These are phyloP conservation scores for Gallinago jamesoni DNA, from an alignment of 2,113 vertebrate genomes.

Conservation along the genomic window DNA sequence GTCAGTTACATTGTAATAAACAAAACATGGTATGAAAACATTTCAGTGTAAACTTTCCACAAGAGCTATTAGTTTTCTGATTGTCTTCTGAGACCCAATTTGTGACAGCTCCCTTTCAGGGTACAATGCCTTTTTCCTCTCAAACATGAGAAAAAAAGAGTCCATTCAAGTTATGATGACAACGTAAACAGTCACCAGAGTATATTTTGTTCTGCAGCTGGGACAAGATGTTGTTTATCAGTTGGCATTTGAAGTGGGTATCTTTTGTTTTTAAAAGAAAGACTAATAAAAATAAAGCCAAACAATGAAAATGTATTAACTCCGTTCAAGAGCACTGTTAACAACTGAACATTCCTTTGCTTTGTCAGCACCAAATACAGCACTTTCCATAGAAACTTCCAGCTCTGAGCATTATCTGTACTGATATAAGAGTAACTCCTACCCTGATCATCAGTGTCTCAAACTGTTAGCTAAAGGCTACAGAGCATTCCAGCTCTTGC, in stretches of 20 bases:
- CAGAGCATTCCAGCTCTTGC: neutral
- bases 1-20: neutral
- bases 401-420: neutral
- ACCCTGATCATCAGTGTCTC: accelerated
- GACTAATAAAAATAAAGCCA: neutral
- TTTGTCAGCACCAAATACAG: neutral
- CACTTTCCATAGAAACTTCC: neutral
- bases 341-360: neutral
- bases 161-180: neutral
- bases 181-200: neutral
- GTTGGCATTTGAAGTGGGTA: neutral
- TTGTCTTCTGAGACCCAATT: neutral
- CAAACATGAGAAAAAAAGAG: neutral
- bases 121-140: neutral
- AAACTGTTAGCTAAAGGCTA: neutral
- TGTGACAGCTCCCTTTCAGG: neutral
- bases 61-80: neutral
- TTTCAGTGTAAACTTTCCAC: neutral
- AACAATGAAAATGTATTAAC: neutral
- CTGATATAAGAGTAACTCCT: neutral
- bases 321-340: neutral
- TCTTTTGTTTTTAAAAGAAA: neutral
- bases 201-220: neutral
- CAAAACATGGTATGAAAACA: neutral
- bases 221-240: neutral